These are phyloP conservation scores for Megamerina dolium DNA, from an alignment of 2,888 invertebrate genomes.

Conservation along the genomic window DNA sequence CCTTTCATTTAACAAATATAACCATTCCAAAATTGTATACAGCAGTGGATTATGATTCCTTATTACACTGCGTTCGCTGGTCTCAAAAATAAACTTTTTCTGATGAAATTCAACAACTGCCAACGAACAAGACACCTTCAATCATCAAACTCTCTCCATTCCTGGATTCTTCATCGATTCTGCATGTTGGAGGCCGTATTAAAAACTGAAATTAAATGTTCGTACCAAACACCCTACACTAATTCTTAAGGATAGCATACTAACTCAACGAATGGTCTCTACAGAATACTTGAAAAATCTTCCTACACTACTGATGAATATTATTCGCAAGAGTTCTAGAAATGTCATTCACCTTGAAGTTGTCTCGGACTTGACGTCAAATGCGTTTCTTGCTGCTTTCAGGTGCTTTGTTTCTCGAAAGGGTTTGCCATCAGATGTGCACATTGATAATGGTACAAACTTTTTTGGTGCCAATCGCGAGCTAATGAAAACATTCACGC, in stretches of 20 bases:
- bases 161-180: too few relatives aligned
- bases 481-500: constrained; percentile 2
- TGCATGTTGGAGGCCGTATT: too few relatives aligned
- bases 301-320: constrained; percentile 3
- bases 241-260: constrained; percentile 1
- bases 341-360: constrained; percentile 7
- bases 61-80: too few relatives aligned
- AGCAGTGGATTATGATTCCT: too few relatives aligned
- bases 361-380: constrained; percentile 5
- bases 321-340: constrained; percentile 2
- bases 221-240: too few relatives aligned
- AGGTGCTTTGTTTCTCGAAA: constrained; percentile 3
- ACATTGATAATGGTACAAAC: constrained; percentile 15
- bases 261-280: constrained; percentile 2
- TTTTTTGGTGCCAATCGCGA: constrained; percentile 14
- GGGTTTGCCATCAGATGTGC: constrained; percentile 9
- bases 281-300: constrained; percentile 1
- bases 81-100: too few relatives aligned
- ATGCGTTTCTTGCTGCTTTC: constrained; percentile 5
- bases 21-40: neutral
- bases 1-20: constrained; percentile 2
- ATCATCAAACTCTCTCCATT: too few relatives aligned
- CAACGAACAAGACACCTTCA: too few relatives aligned
- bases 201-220: too few relatives aligned
- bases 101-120: too few relatives aligned